These are phyloP conservation scores for Homalodisca vitripennis DNA, from an alignment of 1,140 invertebrate species.

Conservation along the genomic window DNA sequence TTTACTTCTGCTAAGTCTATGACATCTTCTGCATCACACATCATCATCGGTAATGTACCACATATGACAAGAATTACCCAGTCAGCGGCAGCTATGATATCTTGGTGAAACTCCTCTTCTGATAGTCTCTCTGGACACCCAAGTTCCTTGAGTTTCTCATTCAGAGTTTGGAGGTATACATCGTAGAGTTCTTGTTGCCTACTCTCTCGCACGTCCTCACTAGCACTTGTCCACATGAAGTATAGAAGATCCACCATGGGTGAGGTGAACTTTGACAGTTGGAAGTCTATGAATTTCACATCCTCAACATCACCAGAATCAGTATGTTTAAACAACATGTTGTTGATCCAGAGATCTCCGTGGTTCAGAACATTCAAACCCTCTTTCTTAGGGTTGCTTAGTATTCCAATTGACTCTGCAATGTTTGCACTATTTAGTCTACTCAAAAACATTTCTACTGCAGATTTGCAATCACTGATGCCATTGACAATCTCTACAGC, in stretches of 20 bases:
- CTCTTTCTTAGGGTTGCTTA: neutral
- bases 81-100: neutral
- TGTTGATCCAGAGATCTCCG: slow-evolving; percentile 39
- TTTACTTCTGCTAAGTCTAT: no score
- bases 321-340: slow-evolving; percentile 34
- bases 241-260: slow-evolving; percentile 34
- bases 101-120: slow-evolving; percentile 8
- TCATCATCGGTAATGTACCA: neutral
- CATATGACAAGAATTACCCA: neutral
- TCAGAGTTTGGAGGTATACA: slow-evolving; percentile 5
- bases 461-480: no score
- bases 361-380: slow-evolving; percentile 29
- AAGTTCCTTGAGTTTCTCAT: neutral
- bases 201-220: neutral
- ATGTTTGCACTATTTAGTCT: neutral
- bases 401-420: neutral
- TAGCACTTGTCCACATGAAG: slow-evolving; percentile 33
- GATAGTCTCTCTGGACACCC: slow-evolving; percentile 7
- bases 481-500: neutral
- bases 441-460: no score
- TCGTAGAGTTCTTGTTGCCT: slow-evolving; percentile 7
- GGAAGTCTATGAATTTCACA: slow-evolving; percentile 30
- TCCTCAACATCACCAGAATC: neutral
- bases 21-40: neutral
- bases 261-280: slow-evolving; percentile 23